A percentile compares a stretch with the other conserved stretches of the same genome.
These are phyloP conservation scores for Sebastes hubbsi DNA, from an alignment of 2,797 vertebrate species.

Conservation along the genomic window DNA sequence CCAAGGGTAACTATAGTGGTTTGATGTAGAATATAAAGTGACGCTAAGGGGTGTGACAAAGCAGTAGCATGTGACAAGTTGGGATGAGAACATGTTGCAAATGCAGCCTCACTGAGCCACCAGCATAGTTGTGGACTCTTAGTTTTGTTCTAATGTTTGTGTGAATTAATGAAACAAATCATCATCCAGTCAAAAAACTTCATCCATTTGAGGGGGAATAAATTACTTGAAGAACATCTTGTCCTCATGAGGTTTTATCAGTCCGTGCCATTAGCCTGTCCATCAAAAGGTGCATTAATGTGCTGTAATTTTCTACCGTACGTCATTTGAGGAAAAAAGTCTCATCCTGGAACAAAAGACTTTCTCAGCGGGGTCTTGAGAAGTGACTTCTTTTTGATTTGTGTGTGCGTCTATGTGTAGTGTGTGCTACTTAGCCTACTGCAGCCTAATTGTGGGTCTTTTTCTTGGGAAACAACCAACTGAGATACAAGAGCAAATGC, in stretches of 20 bases:
- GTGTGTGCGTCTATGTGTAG: background rate
- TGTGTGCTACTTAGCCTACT: background rate
- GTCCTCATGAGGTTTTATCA: background rate
- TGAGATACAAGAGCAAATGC: constrained; percentile 31
- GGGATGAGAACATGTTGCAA: too few relatives aligned
- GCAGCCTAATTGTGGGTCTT: background rate
- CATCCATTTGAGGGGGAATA: background rate
- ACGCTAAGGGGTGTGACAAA: too few relatives aligned
- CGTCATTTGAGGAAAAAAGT: background rate
- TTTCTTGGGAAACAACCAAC: background rate
- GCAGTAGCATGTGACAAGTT: too few relatives aligned
- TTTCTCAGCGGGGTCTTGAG: background rate
- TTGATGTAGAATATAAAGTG: too few relatives aligned
- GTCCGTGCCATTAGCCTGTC: background rate
- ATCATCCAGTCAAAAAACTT: background rate
- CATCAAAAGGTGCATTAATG: background rate
- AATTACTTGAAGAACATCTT: background rate
- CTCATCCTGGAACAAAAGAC: background rate
- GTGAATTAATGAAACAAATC: background rate
- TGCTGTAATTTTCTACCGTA: background rate
- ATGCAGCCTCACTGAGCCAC: background rate
- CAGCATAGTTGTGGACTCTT: background rate
- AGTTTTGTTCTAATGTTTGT: background rate
- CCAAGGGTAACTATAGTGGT: too few relatives aligned
- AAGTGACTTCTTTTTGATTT: background rate